A percentile compares a stretch with the other conserved stretches of the same genome.
Evolutionary conservation across 2,113 vertebrate species (phyloP).

Genomic region (Triplophysa tibetana): DNA sequence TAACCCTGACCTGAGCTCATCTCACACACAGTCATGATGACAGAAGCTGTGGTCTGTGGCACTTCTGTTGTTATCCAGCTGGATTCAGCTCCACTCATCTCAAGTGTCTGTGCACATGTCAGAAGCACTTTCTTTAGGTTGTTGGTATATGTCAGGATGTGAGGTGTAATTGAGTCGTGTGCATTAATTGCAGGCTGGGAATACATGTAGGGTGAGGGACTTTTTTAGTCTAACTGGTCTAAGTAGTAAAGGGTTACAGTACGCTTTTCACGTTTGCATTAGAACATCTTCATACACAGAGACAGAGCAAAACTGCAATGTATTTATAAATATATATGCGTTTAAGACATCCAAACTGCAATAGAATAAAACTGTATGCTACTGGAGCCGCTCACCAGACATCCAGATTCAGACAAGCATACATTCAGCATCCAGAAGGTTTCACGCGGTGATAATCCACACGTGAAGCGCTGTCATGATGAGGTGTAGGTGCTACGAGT

Average conservation of each 20-base stretch:
- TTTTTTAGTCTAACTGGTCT: too few species aligned
- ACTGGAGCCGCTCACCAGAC: not conserved
- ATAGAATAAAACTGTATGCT: not conserved
- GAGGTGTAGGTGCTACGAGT: conserved; percentile 62
- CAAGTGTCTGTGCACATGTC: too few species aligned
- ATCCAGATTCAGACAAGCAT: not conserved
- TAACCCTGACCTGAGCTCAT: too few species aligned
- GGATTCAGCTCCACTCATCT: too few species aligned
- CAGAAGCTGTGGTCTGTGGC: too few species aligned
- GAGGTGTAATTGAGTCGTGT: not conserved
- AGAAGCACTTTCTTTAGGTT: too few species aligned
- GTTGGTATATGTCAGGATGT: not conserved
- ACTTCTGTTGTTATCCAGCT: too few species aligned
- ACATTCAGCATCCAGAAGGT: conserved; percentile 20
- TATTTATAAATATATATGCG: not conserved
- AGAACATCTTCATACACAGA: too few species aligned
- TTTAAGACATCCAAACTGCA: conserved; percentile 22
- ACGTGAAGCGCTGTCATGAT: conserved; percentile 46
- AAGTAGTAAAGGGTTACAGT: too few species aligned
- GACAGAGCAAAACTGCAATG: conserved; percentile 5
- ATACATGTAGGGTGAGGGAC: not conserved
- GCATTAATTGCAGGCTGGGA: too few species aligned
- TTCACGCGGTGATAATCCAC: conserved; percentile 16
- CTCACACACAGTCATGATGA: too few species aligned
- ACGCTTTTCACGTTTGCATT: not conserved